Conservation (phyloP, 2,113 vertebrate genomes). For the Myotis davidii region DNA sequence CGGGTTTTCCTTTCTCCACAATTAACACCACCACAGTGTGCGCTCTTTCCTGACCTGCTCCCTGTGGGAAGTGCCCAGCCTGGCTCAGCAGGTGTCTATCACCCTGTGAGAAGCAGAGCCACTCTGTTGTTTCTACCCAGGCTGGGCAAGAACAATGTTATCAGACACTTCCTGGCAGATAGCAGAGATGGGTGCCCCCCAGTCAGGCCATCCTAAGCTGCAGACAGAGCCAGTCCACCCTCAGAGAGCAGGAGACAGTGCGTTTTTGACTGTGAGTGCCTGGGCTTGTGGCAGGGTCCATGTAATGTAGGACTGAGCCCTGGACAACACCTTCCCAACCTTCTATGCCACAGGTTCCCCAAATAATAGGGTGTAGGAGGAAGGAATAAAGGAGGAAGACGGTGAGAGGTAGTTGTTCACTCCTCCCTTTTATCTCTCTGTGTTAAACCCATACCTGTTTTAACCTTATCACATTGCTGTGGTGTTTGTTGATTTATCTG, state of each 20-base stretch:
- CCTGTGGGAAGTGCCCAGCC: not conserved
- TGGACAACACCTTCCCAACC: not conserved
- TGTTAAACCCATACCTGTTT: not conserved
- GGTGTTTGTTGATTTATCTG: not conserved
- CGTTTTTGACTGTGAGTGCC: not conserved
- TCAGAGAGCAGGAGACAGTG: not conserved
- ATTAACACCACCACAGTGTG: not conserved
- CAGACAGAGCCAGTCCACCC: not conserved
- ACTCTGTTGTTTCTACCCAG: not conserved
- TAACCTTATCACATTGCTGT: not conserved
- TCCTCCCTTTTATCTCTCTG: not conserved
- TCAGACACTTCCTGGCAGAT: not conserved
- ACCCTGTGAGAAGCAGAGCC: not conserved
- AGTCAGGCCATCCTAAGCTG: not conserved
- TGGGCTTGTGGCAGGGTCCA: not conserved
- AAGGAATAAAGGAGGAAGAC: not conserved
- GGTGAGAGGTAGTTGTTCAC: not conserved
- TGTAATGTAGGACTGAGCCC: not conserved
- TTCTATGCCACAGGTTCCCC: not conserved
- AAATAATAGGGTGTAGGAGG: not conserved
- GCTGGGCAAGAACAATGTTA: not conserved
- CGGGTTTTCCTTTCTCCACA: not conserved
- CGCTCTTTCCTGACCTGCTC: not conserved
- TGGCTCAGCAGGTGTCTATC: not conserved
- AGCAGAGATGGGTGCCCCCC: not conserved